These are phyloP conservation scores for Campoplex nolae DNA, from an alignment of 2,888 invertebrate species.

Conservation along the genomic window DNA sequence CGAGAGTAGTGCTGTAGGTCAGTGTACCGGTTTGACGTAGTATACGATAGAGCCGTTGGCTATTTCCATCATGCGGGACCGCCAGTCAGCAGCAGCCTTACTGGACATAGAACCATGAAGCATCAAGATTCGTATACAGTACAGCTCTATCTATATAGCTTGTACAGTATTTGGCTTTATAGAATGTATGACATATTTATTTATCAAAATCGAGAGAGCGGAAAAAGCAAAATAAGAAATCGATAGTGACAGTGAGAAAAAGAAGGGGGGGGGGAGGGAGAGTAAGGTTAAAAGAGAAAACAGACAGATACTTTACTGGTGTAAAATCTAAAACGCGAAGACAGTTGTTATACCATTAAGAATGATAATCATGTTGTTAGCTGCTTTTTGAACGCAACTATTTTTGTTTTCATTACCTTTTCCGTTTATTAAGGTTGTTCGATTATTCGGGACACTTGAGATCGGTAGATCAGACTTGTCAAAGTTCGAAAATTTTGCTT, in stretches of 20 bases:
- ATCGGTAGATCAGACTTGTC: neutral
- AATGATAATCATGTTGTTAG: neutral
- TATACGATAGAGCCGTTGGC: conserved; percentile 67
- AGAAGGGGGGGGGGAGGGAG: too few relatives aligned
- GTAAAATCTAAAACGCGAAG: conserved; percentile 5
- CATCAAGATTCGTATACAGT: conserved; percentile 13
- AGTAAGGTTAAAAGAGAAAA: conserved; percentile 22
- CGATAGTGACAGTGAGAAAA: neutral
- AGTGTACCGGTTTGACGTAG: conserved; percentile 77
- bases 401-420: neutral
- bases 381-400: neutral
- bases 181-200: neutral
- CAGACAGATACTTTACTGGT: conserved; percentile 28
- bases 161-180: neutral
- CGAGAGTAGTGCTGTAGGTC: conserved; percentile 72
- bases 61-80: conserved; percentile 60
- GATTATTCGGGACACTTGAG: neutral
- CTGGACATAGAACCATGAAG: conserved; percentile 45
- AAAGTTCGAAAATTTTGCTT: neutral
- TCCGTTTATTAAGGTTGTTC: neutral
- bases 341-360: conserved; percentile 29
- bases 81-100: conserved; percentile 55
- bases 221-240: conserved; percentile 46
- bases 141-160: neutral
- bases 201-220: neutral